Percentiles rank a stretch among this genome's conserved stretches.
These are phyloP conservation scores for Halocaridina rubra DNA, from an alignment of 2,888 invertebrate species.

Conservation along the genomic window DNA sequence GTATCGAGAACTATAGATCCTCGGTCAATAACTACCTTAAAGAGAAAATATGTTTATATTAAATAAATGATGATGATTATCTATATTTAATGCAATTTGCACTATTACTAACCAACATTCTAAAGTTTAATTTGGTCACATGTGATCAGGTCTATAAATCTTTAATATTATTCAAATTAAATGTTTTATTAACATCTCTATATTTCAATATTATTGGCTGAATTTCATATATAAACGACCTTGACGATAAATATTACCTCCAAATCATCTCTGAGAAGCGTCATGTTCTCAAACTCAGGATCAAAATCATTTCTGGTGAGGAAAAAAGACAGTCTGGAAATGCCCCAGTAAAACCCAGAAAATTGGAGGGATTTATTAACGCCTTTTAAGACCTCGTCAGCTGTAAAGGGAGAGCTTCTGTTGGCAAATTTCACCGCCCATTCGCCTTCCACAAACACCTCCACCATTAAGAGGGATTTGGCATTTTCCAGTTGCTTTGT, in stretches of 20 bases:
- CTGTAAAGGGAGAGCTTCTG: conserved; percentile 17
- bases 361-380: conserved; percentile 41
- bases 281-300: neutral
- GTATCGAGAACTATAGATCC: neutral
- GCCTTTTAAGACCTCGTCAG: conserved; percentile 11
- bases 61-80: too few species aligned
- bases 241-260: too few species aligned
- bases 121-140: too few species aligned
- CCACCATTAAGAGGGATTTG: conserved; percentile 9
- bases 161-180: too few species aligned
- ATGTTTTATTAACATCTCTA: too few species aligned
- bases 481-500: neutral
- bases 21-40: neutral
- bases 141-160: too few species aligned
- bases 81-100: too few species aligned
- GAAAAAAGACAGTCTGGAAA: conserved; percentile 27
- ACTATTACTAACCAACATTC: too few species aligned
- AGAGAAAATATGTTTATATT: neutral
- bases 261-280: conserved; percentile 27
- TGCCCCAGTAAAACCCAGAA: conserved; percentile 51
- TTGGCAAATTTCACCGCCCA: conserved; percentile 27
- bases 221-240: too few species aligned
- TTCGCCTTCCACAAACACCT: conserved; percentile 6
- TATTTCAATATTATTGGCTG: too few species aligned
- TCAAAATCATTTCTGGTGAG: conserved; percentile 30